phyloP scores from a whole-genome alignment of 1,140 invertebrate genomes.

The Charaxes varanes region DNA sequence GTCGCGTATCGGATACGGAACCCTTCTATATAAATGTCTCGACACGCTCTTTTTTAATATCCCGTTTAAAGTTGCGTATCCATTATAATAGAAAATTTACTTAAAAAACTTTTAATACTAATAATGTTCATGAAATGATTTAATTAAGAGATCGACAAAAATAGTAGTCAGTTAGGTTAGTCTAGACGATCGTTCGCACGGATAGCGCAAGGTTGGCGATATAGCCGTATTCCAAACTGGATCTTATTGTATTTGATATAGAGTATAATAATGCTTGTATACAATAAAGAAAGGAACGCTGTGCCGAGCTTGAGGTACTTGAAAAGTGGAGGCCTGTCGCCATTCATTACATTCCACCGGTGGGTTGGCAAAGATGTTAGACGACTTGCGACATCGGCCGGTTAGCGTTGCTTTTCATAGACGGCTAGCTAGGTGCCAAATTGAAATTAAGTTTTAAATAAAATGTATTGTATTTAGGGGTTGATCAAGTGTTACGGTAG shows the following conservation, averaged over 20 bases:
- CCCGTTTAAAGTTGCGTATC: too few species aligned
- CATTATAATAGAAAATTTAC: too few species aligned
- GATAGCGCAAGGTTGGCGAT: constrained; percentile 5
- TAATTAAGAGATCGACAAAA: constrained; percentile 3
- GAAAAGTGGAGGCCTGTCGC: constrained; percentile 20
- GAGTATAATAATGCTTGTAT: neutral
- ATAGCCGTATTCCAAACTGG: neutral
- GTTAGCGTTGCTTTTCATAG: too few species aligned
- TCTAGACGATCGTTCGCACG: constrained; percentile 6
- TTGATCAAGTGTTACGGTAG: too few species aligned
- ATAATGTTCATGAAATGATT: too few species aligned
- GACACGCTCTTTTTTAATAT: too few species aligned
- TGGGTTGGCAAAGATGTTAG: constrained; percentile 24
- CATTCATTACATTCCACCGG: constrained; percentile 26
- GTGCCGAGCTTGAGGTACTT: constrained; percentile 16
- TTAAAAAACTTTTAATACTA: too few species aligned
- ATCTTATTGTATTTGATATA: neutral
- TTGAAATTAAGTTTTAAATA: too few species aligned
- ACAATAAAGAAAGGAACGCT: constrained; percentile 16
- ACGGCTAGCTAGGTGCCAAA: too few species aligned
- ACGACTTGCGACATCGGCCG: constrained; percentile 14
- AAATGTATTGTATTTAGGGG: too few species aligned
- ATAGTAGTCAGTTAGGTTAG: neutral
- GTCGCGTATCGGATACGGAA: too few species aligned
- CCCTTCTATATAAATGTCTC: too few species aligned